phyloP scores from a whole-genome alignment of 2,113 vertebrate genomes.

The Spermophilus dauricus region DNA sequence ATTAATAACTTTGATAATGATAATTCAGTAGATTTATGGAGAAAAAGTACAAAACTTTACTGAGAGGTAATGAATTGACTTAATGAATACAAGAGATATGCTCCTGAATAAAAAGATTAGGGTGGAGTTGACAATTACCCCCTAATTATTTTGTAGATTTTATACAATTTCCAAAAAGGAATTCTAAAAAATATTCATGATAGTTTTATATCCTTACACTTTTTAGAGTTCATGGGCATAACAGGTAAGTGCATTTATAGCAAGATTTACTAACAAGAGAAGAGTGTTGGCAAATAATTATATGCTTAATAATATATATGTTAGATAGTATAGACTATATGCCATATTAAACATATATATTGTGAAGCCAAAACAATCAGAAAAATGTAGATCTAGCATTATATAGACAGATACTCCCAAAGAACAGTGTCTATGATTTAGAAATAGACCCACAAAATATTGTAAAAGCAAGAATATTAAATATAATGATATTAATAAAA shows the following conservation, averaged over 20 bases:
- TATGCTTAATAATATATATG: background rate
- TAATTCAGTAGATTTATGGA: background rate
- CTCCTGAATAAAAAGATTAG: background rate
- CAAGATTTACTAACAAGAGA: background rate
- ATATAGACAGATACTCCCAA: background rate
- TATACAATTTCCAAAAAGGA: background rate
- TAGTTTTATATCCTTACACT: background rate
- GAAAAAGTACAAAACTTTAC: background rate
- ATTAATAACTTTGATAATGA: background rate
- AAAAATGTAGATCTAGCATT: background rate
- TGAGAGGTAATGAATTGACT: background rate
- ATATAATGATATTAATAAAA: background rate
- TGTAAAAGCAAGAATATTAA: slow-evolving; percentile 29
- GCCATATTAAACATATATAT: background rate
- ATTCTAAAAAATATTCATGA: background rate
- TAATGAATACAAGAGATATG: background rate
- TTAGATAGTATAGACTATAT: background rate
- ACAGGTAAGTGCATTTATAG: background rate
- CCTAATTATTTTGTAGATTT: background rate
- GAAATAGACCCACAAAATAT: background rate
- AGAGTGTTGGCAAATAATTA: background rate
- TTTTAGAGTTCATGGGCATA: background rate
- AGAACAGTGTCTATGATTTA: background rate
- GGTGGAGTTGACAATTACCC: background rate
- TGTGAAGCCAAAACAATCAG: slow-evolving; percentile 6